Percentiles rank a stretch among this genome's conserved stretches.
These are phyloP conservation scores for Gnathonemus longibarbis DNA, from an alignment of 2,113 vertebrate species.

Conservation along the genomic window DNA sequence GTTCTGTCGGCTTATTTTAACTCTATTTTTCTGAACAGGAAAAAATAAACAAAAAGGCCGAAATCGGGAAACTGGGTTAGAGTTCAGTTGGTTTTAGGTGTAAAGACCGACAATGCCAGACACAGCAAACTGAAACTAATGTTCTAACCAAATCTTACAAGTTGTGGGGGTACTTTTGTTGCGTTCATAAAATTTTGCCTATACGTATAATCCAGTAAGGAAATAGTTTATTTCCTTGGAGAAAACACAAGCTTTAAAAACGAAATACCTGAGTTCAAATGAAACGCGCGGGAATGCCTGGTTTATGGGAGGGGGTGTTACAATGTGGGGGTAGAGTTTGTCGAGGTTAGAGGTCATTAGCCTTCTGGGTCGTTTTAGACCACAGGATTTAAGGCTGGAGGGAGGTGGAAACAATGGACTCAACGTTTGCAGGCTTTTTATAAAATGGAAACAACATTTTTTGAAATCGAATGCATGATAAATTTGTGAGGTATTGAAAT, in stretches of 20 bases:
- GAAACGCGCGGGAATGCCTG: conserved; percentile 23
- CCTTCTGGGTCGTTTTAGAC: conserved; percentile 70
- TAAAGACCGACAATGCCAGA: background rate
- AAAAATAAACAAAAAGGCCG: background rate
- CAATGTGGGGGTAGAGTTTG: conserved; percentile 50
- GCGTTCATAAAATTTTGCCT: background rate
- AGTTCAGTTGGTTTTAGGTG: conserved; percentile 2
- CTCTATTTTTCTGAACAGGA: background rate
- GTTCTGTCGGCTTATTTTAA: background rate
- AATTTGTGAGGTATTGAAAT: background rate
- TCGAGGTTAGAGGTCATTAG: conserved; percentile 67
- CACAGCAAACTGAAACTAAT: background rate
- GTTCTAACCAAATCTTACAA: background rate
- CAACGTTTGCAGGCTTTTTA: background rate
- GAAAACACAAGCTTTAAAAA: background rate
- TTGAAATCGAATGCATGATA: background rate
- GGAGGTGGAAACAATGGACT: conserved; percentile 12
- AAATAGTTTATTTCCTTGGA: background rate
- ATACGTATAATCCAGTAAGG: background rate
- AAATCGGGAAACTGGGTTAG: background rate
- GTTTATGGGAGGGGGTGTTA: conserved; percentile 39
- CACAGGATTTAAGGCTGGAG: conserved; percentile 48
- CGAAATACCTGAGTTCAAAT: conserved; percentile 10
- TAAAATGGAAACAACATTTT: conserved; percentile 3
- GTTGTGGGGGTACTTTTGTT: background rate